Base-by-base conservation (phyloP, 2,113 vertebrate species). In the Chionodraco myersi region DNA sequence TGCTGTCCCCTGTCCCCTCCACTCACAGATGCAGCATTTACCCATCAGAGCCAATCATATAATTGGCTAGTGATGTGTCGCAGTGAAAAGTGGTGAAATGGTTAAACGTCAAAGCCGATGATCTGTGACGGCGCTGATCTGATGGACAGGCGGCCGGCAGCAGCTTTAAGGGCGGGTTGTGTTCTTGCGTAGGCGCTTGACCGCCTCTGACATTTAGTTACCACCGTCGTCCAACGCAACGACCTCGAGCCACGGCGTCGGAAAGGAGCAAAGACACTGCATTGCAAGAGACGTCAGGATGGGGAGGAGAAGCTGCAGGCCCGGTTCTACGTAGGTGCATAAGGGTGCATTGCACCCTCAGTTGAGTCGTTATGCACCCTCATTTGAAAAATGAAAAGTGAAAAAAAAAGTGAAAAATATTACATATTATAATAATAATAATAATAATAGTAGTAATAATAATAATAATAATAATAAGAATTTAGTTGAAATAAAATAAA, bases 151-250 rank as follows among this genome's bases (percentile, higher is more conserved):
- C 93, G 86, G 92, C 94, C 92, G 82, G 81, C 91, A 91, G 94
- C 90, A 45, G 80, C 88, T 92, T 93, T 91, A 74, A 83, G 77
- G 93, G 92, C 76, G 70, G 62, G 75, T 86, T 84, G 85, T 88
- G 90, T 94, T 91, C 86, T 87, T 78, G 75, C 45, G 18, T 79
- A 87, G 75, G 80, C 72, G 89, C 88, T 90, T 82, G 87, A 93
- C 84, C 80, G 86, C 85, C 82, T 88, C 86, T 94, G 94, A 94
- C 94, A 94, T 95, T 94, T 93, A 83, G 79, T 83, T 82, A 92
- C 80, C 87, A 51, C 84, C 34, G 75, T 77, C 51, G 26, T 75
- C 79, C 80, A 60, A 77, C 18, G 44, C 62, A 73, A 67, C 67
- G 53, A 91, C 85, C 83, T 86, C 67, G 15, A 87, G 79, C 83